Evolutionary conservation across 2,888 invertebrate genomes (phyloP).

Genomic region (Plagiodera versicolora): DNA sequence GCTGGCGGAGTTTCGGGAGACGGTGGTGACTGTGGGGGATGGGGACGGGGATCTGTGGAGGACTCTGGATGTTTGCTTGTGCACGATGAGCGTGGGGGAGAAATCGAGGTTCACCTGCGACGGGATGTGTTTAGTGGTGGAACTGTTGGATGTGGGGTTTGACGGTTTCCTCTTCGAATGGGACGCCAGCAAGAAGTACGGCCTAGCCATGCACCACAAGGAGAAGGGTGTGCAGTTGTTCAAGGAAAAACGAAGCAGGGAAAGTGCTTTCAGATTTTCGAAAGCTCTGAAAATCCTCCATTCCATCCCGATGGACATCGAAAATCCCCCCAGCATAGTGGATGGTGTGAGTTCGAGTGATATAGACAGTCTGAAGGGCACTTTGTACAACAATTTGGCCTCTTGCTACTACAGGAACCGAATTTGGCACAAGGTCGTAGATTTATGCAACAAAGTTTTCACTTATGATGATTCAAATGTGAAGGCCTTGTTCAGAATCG

Average conservation of each 20-base stretch:
- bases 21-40: conserved; percentile 51
- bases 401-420: conserved; percentile 74
- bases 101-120: conserved; percentile 51
- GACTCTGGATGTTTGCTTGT: conserved; percentile 55
- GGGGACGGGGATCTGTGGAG: conserved; percentile 55
- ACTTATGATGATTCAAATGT: conserved; percentile 51
- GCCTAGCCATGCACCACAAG: conserved; percentile 55
- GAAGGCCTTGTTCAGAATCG: conserved; percentile 59
- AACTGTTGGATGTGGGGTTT: conserved; percentile 50
- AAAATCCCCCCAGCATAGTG: conserved; percentile 54
- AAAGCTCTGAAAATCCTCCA: conserved; percentile 74
- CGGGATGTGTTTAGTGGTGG: conserved; percentile 48
- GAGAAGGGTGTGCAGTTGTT: conserved; percentile 65
- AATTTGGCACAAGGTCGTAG: conserved; percentile 67
- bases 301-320: conserved; percentile 60
- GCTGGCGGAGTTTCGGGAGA: conserved; percentile 34
- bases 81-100: conserved; percentile 57
- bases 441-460: conserved; percentile 61
- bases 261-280: conserved; percentile 74
- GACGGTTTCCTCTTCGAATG: conserved; percentile 55
- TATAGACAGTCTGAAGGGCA: conserved; percentile 63
- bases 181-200: conserved; percentile 51
- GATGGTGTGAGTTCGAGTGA: conserved; percentile 57
- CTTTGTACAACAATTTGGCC: conserved; percentile 80
- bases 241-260: conserved; percentile 57